Evolutionary conservation across 2,113 vertebrate species (phyloP).

Genomic region (Chamaea fasciata): DNA sequence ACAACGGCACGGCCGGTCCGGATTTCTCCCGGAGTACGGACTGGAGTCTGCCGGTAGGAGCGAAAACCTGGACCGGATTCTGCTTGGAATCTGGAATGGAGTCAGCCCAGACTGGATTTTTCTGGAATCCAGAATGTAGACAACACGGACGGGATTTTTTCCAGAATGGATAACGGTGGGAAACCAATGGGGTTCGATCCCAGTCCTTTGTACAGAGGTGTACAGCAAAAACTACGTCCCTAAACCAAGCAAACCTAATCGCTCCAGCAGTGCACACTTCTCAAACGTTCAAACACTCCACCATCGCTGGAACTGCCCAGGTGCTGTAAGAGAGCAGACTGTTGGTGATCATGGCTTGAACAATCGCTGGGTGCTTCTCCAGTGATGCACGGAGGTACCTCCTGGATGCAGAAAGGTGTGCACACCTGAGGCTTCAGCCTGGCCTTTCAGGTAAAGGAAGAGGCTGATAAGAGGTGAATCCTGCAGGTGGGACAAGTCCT

Average conservation of each 20-base stretch:
- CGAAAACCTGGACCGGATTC: too few species aligned
- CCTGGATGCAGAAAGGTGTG: too few species aligned
- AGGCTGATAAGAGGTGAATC: not conserved
- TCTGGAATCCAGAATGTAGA: not conserved
- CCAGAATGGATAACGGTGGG: not conserved
- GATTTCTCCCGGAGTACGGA: not conserved
- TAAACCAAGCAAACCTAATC: not conserved
- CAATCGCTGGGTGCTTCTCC: not conserved
- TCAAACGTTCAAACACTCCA: not conserved
- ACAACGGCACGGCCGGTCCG: too few species aligned
- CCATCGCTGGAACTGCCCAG: accelerated
- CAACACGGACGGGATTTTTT: not conserved
- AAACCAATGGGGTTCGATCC: not conserved
- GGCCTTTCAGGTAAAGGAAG: not conserved
- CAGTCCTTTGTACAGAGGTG: too few species aligned
- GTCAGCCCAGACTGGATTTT: too few species aligned
- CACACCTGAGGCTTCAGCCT: not conserved
- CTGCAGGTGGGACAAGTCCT: not conserved
- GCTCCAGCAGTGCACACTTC: accelerated
- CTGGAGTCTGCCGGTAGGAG: not conserved
- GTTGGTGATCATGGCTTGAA: not conserved
- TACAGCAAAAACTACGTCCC: not conserved
- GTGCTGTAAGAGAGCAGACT: not conserved
- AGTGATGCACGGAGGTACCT: not conserved
- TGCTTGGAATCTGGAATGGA: too few species aligned